Conservation (phyloP, 2,113 vertebrate species). For the Salminus brasiliensis region DNA sequence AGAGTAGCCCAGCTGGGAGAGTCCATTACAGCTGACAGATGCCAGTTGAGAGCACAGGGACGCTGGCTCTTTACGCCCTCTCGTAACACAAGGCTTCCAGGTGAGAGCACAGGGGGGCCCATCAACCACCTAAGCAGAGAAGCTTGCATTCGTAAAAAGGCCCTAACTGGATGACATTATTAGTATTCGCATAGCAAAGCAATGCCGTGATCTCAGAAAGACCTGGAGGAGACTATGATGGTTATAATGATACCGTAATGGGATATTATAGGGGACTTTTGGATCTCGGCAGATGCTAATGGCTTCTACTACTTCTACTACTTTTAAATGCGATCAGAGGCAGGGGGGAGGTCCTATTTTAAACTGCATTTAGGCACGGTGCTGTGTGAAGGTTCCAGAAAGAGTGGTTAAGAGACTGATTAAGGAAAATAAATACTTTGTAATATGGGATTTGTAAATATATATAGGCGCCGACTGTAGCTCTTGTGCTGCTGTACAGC, state of each 20-base stretch:
- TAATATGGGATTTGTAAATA: background rate
- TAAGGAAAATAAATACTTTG: background rate
- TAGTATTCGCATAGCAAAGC: constrained; percentile 35
- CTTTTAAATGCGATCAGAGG: constrained; percentile 28
- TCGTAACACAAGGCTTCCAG: constrained; percentile 44
- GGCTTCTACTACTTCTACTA: too few relatives aligned
- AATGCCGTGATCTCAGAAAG: constrained; percentile 30
- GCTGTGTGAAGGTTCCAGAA: constrained; percentile 22
- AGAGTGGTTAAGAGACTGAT: constrained; percentile 14
- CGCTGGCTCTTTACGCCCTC: constrained; percentile 25
- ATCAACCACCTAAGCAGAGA: constrained; percentile 23
- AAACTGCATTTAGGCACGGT: constrained; percentile 15
- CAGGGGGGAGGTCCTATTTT: constrained; percentile 18
- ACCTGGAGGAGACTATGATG: constrained; percentile 44
- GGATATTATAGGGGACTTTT: constrained; percentile 44
- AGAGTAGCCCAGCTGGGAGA: constrained; percentile 40
- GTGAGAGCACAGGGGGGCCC: constrained; percentile 24
- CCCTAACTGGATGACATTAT: constrained; percentile 20
- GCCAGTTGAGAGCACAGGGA: constrained; percentile 27
- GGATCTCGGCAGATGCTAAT: constrained; percentile 46
- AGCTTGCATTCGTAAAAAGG: constrained; percentile 34
- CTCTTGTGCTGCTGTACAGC: background rate
- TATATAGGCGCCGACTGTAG: background rate
- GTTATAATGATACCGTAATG: constrained; percentile 44
- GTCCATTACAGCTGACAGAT: constrained; percentile 48